Evolutionary conservation across 2,113 vertebrate genomes (phyloP), one percentile per base, ranked within the genome.

Genomic region (Rhinopomastus cyanomelas): DNA sequence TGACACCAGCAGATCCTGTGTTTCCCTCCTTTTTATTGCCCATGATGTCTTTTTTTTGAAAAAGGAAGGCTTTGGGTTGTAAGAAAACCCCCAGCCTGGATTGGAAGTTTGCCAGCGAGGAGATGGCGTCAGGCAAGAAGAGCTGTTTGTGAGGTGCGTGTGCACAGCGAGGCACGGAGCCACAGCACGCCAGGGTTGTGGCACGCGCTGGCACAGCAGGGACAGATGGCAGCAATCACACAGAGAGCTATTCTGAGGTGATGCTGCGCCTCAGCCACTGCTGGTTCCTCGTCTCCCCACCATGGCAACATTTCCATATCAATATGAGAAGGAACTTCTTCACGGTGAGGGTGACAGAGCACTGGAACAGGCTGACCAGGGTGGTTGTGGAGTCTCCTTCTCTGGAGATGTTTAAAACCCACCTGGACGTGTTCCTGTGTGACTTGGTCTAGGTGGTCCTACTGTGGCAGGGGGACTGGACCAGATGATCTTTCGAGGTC

Each of bases 261-360:
- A 32, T 46, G 21, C 1, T 67, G 21, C 44, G 36, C 36, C 93
- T 83, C n/a, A 39, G 32, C 34, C 4, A 1, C 51, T 34, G 22
- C 59, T 1, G 20, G 25, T 75, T 81, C 67, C 68, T 75, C 60
- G 27, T 52, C 34, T 78, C 34, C 77, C 49, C 17, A 15, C 48
- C 34, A 60, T 4, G 0, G 9, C 16, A 61, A 25, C 1, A 0
- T 39, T 78, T 80, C n/a, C n/a, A n/a, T n/a, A n/a, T n/a, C n/a
- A n/a, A n/a, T n/a, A n/a, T n/a, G n/a, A n/a, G n/a, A n/a, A n/a
- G n/a, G n/a, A n/a, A n/a, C n/a, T n/a, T n/a, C n/a, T n/a, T n/a
- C n/a, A n/a, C n/a, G n/a, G n/a, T n/a, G n/a, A n/a, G n/a, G n/a
- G n/a, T n/a, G n/a, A n/a, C n/a, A n/a, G n/a, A n/a, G n/a, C n/a